These are phyloP conservation scores for Poliocrania exsul DNA, from an alignment of 2,797 vertebrate genomes.

Conservation along the genomic window DNA sequence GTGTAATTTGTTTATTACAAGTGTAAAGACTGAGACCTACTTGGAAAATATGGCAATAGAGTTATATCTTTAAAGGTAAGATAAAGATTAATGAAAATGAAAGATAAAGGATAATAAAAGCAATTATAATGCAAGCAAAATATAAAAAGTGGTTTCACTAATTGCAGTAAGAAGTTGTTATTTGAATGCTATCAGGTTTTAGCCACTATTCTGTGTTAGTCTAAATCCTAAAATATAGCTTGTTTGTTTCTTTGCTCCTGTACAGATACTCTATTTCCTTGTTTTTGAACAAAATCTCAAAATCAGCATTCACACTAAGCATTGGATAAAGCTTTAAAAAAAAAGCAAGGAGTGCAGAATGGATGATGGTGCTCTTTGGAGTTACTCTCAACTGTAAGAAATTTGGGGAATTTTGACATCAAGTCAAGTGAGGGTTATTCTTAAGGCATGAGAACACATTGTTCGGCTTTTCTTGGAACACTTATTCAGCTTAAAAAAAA, in stretches of 20 bases:
- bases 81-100: conserved; percentile 41
- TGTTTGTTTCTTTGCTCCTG: neutral
- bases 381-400: neutral
- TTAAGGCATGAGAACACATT: neutral
- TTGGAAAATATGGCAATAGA: neutral
- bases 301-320: neutral
- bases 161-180: neutral
- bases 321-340: neutral
- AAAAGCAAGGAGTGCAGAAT: neutral
- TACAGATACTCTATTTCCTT: neutral
- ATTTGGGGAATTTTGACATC: neutral
- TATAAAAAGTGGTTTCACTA: neutral
- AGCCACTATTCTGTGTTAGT: neutral
- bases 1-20: conserved; percentile 14
- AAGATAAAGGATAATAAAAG: conserved; percentile 19
- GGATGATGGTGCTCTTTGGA: neutral
- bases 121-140: neutral
- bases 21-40: neutral
- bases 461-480: neutral
- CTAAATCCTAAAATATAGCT: neutral
- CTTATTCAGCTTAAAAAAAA: neutral
- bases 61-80: conserved; percentile 20
- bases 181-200: neutral
- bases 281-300: neutral
- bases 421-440: neutral